phyloP scores from a whole-genome alignment of 2,888 invertebrate species.

The Eremobia ochroleuca region DNA sequence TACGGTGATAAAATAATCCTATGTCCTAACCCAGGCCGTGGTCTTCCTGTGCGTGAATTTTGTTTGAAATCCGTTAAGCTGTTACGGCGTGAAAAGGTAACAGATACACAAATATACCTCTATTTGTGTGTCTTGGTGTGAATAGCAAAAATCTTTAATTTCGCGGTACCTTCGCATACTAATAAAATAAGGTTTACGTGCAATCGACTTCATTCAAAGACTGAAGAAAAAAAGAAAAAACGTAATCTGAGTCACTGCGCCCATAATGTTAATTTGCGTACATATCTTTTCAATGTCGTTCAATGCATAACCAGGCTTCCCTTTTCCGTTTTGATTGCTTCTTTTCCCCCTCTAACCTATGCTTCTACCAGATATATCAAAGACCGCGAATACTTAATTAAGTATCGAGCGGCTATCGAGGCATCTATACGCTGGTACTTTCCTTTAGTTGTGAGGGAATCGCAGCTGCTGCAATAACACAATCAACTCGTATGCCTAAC shows the following conservation, averaged over 20 bases:
- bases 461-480: not conserved
- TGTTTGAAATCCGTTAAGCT: not conserved
- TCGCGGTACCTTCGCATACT: not conserved
- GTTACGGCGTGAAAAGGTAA: not conserved
- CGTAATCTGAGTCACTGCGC: not conserved
- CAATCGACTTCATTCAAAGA: not conserved
- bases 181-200: not conserved
- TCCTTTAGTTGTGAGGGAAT: not conserved
- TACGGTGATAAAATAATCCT: not conserved
- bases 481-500: not conserved
- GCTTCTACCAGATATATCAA: not conserved
- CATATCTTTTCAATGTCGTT: not conserved
- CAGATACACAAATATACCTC: not conserved
- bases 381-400: not conserved
- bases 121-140: not conserved
- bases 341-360: not conserved
- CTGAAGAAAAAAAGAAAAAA: not conserved
- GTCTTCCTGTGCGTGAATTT: not conserved
- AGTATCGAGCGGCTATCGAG: not conserved
- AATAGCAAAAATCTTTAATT: not conserved
- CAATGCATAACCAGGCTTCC: not conserved
- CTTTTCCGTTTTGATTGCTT: not conserved
- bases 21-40: not conserved
- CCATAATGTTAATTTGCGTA: not conserved
- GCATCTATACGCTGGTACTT: not conserved